These are phyloP conservation scores for Danionella cerebrum DNA, from an alignment of 2,113 vertebrate genomes.

Conservation along the genomic window DNA sequence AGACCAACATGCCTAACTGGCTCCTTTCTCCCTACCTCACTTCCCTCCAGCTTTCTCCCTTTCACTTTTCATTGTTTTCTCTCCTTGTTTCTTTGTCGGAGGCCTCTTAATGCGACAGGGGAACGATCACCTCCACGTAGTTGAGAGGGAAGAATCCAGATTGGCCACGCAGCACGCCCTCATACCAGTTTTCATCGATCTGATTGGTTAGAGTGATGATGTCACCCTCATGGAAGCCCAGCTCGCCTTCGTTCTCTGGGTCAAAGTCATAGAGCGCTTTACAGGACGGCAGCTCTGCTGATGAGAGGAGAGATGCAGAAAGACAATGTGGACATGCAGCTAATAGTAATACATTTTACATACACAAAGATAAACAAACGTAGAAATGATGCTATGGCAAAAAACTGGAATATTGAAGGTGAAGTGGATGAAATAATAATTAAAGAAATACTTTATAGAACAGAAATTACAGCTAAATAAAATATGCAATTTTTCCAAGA, in stretches of 20 bases:
- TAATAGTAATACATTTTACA: neutral
- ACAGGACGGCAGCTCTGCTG: conserved; percentile 88
- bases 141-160: conserved; percentile 97
- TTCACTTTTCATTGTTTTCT: conserved; percentile 18
- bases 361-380: too few relatives aligned
- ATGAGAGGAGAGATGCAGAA: conserved; percentile 36
- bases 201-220: conserved; percentile 96
- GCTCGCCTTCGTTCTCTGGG: conserved; percentile 90
- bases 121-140: conserved; percentile 92
- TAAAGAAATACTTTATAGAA: too few relatives aligned
- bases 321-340: neutral
- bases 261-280: conserved; percentile 95
- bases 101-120: conserved; percentile 78
- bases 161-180: conserved; percentile 88
- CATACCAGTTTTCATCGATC: conserved; percentile 99
- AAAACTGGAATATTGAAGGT: too few relatives aligned
- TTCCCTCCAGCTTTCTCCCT: conserved; percentile 27
- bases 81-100: neutral
- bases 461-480: too few relatives aligned
- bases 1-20: conserved; percentile 34
- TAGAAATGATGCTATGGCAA: too few relatives aligned
- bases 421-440: too few relatives aligned
- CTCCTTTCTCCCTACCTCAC: conserved; percentile 35
- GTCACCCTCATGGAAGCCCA: conserved; percentile 94
- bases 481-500: too few relatives aligned